Base-by-base conservation (phyloP, 2,888 invertebrate genomes). In the Macropis europaea region DNA sequence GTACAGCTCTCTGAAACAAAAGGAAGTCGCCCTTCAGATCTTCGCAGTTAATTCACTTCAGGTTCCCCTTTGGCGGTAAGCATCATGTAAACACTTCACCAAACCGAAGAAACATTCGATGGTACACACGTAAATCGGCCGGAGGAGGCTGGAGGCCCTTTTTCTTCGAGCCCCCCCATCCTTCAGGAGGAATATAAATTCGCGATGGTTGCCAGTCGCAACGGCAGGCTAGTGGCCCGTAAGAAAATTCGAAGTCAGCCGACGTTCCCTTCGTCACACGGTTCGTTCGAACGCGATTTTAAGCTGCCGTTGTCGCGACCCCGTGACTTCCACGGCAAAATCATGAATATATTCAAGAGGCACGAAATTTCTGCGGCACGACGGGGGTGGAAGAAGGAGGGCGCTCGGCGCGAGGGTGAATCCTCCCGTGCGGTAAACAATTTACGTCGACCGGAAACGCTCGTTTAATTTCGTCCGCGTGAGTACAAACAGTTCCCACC, bases 341-440 rank as follows among this genome's bases (percentile, higher is more conserved):
- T 83, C 83, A 84, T 84, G 84, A 84, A 84, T 84, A 84, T 83
- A 84, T 84, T 83, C 84, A 84, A 73, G 76, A 84, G 73, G 66
- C 67, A 73, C 72, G 69, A 83, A 82, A 82, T 83, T 73, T 70
- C 61, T 48, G 53, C 48, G 60, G 61, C 69, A 42, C 34, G 57
- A 28, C 2, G n/a, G 36, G 9, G 6, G 1, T 3, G 47, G 36
- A n/a, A n/a, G n/a, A n/a, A n/a, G n/a, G n/a, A n/a, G 7, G 22
- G 6, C 28, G 4, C 7, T 45, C 13, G 32, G n/a, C 32, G 13
- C n/a, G n/a, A n/a, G n/a, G n/a, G n/a, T n/a, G 43, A 30, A 57
- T 45, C 22, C 24, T 11, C 50, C 22, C 36, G n/a, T 53, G 28
- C 24, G 68, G 68, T 66, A 80, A 82, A 81, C 77, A 79, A 83